Evolutionary conservation across 2,888 invertebrate genomes (phyloP).

Genomic region (Exocentrus adspersus): DNA sequence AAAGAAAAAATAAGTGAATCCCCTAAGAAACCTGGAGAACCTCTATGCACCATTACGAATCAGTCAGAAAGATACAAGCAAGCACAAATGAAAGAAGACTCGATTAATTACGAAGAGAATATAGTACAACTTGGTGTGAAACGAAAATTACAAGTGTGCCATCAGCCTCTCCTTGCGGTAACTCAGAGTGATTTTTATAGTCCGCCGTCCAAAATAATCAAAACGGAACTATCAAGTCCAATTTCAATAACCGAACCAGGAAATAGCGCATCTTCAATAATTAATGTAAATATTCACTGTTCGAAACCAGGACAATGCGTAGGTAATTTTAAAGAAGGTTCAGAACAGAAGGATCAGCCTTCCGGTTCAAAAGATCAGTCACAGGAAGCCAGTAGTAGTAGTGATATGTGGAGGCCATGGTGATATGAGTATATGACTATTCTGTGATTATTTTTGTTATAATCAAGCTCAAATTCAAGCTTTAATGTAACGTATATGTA

Average conservation of each 20-base stretch:
- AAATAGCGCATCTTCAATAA: constrained; percentile 20
- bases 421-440: constrained; percentile 46
- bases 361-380: constrained; percentile 31
- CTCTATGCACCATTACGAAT: constrained; percentile 61
- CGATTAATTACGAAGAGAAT: constrained; percentile 57
- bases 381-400: constrained; percentile 48
- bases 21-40: constrained; percentile 54
- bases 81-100: constrained; percentile 58
- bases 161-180: constrained; percentile 46
- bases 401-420: constrained; percentile 63
- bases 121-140: constrained; percentile 51
- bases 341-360: constrained; percentile 19
- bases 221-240: constrained; percentile 38
- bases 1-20: constrained; percentile 39
- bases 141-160: constrained; percentile 48
- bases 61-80: constrained; percentile 58
- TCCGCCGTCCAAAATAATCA: constrained; percentile 46
- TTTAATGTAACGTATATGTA: constrained; percentile 45
- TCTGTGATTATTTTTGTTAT: constrained; percentile 35
- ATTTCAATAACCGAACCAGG: constrained; percentile 17
- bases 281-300: constrained; percentile 9
- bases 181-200: constrained; percentile 40
- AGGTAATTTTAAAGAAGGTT: constrained; percentile 6
- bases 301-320: constrained; percentile 30
- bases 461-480: constrained; percentile 39